Base-by-base conservation (phyloP, 1,140 invertebrate genomes). In the Glossosoma conforme region DNA sequence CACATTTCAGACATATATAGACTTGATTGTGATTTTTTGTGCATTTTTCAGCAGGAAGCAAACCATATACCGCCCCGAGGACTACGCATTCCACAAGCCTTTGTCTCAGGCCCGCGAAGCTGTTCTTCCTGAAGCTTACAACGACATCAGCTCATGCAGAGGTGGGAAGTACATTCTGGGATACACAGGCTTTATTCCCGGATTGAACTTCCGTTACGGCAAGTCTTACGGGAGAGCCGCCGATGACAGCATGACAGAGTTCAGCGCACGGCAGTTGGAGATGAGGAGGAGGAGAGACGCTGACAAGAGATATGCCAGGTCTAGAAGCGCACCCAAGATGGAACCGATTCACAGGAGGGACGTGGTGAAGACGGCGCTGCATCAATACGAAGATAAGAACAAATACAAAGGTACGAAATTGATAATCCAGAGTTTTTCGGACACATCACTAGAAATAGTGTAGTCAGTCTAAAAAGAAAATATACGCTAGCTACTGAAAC, bases 181-280 rank as follows among this genome's bases (percentile, higher is more conserved):
- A 17, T 85, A 85, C 60, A 85, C 82, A 42, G 82, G 81, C 35
- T 75, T 73, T 22, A 69, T 75, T 4, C 72, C 72, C 1, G 72
- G 80, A 51, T 66, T 70, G 63, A 62, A 69, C 43, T 73, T 72
- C 45, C 68, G 77, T 21, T 85, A 83, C 60, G 84, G 84, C 6
- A 77, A 83, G 64, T 81, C 84, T 2, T 86, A 84, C 60, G 79
- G 78, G 54, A 75, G 75, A 54, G 77, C 83, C 3, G 83, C 83
- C 2, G 83, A 85, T 63, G 82, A 84, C 59, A 83, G 83, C 55
- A 79, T 82, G 59, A 73, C 72, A 24, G 79, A 84, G 51, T 85
- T 84, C 68, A 68, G 69, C 1, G 70, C 72, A 14, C 70, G 73
- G 44, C 80, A 82, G 65, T 70, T 64, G 4, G 77, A 80, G 58